phyloP scores from a whole-genome alignment of 92 coral and sea anemone genomes.

The Anthopleura xanthogrammica region DNA sequence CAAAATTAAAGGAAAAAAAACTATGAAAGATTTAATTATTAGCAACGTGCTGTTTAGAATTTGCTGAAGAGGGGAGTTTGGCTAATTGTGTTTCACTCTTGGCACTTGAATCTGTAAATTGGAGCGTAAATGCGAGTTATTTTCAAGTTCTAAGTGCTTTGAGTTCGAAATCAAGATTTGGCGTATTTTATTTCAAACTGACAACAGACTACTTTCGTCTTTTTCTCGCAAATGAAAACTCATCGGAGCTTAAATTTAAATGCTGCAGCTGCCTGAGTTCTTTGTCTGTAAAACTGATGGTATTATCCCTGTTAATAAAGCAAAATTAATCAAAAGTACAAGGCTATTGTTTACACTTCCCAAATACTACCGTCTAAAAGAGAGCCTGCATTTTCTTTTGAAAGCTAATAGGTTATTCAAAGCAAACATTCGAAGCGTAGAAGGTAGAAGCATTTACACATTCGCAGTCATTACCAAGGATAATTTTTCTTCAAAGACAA shows the following conservation, averaged over 20 bases:
- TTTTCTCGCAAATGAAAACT: conserved; percentile 40
- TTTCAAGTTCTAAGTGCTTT: conserved; percentile 34
- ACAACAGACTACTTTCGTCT: conserved; percentile 41
- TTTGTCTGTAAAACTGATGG: conserved; percentile 79
- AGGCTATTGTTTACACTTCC: conserved; percentile 65
- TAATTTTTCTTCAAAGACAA: conserved; percentile 32
- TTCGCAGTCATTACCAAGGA: conserved; percentile 32
- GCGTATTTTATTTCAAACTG: conserved; percentile 32
- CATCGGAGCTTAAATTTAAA: conserved; percentile 70
- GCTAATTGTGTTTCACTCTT: conserved; percentile 24
- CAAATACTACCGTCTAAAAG: conserved; percentile 68
- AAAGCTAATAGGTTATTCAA: conserved; percentile 55
- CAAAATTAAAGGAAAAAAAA: conserved; percentile 17
- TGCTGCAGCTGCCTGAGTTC: conserved; percentile 74
- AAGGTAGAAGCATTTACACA: conserved; percentile 48
- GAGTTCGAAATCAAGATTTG: conserved; percentile 5
- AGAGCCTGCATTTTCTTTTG: conserved; percentile 55
- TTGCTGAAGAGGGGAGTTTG: conserved; percentile 27
- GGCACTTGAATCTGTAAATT: conserved; percentile 36
- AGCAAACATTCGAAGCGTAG: conserved; percentile 54
- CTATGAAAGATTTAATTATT: conserved; percentile 23
- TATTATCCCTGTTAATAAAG: conserved; percentile 94
- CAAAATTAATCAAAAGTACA: conserved; percentile 95
- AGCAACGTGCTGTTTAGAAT: conserved; percentile 22
- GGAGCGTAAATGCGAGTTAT: conserved; percentile 24